Conservation (phyloP, 1,140 invertebrate species). For the Trichoplusia ni region DNA sequence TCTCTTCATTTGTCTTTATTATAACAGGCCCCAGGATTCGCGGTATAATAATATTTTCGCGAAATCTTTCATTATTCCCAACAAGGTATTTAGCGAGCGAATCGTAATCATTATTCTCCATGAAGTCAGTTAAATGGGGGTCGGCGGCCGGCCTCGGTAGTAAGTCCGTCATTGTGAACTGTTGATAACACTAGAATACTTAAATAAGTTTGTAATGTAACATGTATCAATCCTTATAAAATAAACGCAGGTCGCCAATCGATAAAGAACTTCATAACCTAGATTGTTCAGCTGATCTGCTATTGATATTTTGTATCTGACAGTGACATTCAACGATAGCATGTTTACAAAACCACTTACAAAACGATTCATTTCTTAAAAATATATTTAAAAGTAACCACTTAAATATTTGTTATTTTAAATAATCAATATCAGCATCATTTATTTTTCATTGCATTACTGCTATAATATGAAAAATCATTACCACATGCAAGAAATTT, state of each 20-base stretch:
- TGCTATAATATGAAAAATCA: too few relatives aligned
- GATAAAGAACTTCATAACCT: conserved; percentile 6
- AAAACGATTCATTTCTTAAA: not conserved
- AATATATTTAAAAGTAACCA: too few relatives aligned
- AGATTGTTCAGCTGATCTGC: not conserved
- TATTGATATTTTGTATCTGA: not conserved
- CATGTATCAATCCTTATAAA: not conserved
- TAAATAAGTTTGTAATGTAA: not conserved
- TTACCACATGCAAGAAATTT: too few relatives aligned
- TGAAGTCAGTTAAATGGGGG: conserved; percentile 68
- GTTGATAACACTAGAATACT: not conserved
- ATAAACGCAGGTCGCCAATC: not conserved
- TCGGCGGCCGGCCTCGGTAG: conserved; percentile 58
- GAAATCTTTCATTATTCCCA: conserved; percentile 85
- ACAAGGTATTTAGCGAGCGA: conserved; percentile 85
- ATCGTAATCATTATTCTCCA: conserved; percentile 81
- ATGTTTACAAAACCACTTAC: too few relatives aligned
- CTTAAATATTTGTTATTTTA: too few relatives aligned
- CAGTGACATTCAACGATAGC: not conserved
- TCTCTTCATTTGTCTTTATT: conserved; percentile 94
- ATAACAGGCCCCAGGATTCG: conserved; percentile 87
- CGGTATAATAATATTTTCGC: conserved; percentile 92
- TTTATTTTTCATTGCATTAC: too few relatives aligned
- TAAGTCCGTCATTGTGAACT: conserved; percentile 47
- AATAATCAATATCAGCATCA: too few relatives aligned